Evolutionary conservation across 2,797 vertebrate species (phyloP).

Genomic region (Xyrichtys novacula): DNA sequence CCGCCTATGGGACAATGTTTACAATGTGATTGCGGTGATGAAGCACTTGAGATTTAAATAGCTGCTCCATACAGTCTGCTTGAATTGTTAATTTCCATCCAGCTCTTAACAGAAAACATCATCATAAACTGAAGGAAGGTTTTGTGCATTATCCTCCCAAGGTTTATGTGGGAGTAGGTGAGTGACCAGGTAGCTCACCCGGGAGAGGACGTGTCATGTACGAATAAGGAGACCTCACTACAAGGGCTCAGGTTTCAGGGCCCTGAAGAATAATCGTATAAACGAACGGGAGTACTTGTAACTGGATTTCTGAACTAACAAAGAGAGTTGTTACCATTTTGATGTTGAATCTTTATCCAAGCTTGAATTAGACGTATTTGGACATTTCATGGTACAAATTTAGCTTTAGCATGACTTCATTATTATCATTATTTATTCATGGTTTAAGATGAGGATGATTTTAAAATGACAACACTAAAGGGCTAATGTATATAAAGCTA

Average conservation of each 20-base stretch:
- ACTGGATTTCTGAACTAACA: conserved; percentile 23
- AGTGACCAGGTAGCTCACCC: neutral
- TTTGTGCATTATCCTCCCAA: conserved; percentile 8
- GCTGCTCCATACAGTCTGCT: too few relatives aligned
- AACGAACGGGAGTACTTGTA: neutral
- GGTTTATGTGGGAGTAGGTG: neutral
- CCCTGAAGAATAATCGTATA: neutral
- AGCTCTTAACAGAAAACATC: conserved; percentile 5
- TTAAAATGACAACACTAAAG: conserved; percentile 16
- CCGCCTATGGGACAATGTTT: conserved; percentile 51
- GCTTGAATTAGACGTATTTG: neutral
- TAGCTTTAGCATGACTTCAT: conserved; percentile 4
- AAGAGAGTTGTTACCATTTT: conserved; percentile 16
- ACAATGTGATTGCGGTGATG: conserved; percentile 28
- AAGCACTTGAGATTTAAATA: too few relatives aligned
- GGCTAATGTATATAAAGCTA: conserved; percentile 53
- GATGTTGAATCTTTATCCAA: conserved; percentile 8
- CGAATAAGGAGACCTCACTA: neutral
- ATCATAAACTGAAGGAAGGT: neutral
- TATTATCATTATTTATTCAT: conserved; percentile 6
- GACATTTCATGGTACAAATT: conserved; percentile 17
- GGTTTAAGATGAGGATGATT: conserved; percentile 2
- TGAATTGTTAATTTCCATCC: neutral
- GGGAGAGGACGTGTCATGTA: too few relatives aligned
- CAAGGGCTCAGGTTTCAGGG: neutral